Evolutionary conservation across 2,888 invertebrate species (phyloP), one percentile per base, ranked within the genome.

Genomic region (Campoplex nolae): DNA sequence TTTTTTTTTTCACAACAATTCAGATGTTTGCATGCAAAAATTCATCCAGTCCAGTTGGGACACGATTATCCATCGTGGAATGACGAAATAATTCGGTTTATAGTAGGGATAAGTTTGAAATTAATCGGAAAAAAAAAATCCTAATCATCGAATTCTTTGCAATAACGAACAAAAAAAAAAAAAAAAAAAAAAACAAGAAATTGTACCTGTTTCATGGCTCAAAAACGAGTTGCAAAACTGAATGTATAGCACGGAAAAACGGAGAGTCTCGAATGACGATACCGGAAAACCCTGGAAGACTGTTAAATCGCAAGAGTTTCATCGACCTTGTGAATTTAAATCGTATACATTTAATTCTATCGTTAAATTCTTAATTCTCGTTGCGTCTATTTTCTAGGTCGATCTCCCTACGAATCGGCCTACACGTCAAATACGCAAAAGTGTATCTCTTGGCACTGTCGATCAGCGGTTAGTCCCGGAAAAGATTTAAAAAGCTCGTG

Each of bases 311-410:
- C n/a, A 42, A n/a, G 32, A 23, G 56, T 76, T 70, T 16, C 51
- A 76, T 62, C 51, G 75, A 71, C 83, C 83, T 86, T 79, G 65
- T 54, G 65, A 68, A 80, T 80, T 76, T 83, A 16, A 75, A 83
- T 83, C 23, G 45, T 38, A 54, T 38, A 54, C 13, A 73, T 70
- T 76, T 38, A 42, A 83, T 58, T 62, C n/a, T 71, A 70, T 35
- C 45, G n/a, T 48, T 28, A 45, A 83, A 74, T 84, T 79, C 73
- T 74, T 56, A 74, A 84, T 84, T 84, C 78, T 67, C 28, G 58
- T 45, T 73, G 84, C 73, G 77, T 83, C 48, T 73, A 67, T 23
- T 75, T 35, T 74, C 23, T 58, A 68, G 51, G 74, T 35, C 38
- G n/a, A 76, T 67, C 51, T 48, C 13, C 35, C 48, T 48, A 8